Evolutionary conservation across 2,888 invertebrate species (phyloP), one percentile per base, ranked within the genome.

Genomic region (Leptopilina myrica): DNA sequence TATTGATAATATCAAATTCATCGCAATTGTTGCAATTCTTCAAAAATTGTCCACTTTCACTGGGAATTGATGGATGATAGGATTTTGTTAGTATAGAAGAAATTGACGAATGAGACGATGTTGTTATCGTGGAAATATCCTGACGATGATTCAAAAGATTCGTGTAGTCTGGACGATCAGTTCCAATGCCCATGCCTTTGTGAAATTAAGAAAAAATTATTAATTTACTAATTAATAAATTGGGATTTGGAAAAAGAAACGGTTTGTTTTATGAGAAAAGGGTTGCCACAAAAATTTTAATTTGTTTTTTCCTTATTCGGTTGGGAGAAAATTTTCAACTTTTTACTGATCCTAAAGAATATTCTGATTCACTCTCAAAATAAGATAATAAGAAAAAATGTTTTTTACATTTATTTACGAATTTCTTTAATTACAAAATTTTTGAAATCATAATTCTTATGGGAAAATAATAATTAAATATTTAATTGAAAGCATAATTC

Each of bases 41-140:
- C 43, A 89, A 78, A 76, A 87, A 89, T 5, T 89, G 84, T 15
- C 87, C 78, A 5, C 86, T 84, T 5, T 90, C 89, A 66, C 84
- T 87, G 14, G 88, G 69, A 43, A 88, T 78, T 5, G 88, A 83
- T 33, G 84, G 81, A 59, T 82, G 81, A 11, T 81, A 82, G 20
- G 65, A 81, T 75, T 77, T 78, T 26, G n/a, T 66, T 11, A 67
- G 78, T 14, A 81, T 26, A 7, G 81, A 78, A 12, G 53, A 12
- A 12, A 53, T 69, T 26, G 69, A 56, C 9, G 26, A 7, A 26
- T 69, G 53, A 7, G 69, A 69, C 6, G 82, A 64, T 15, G 78
- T 20, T 15, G 80, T 80, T 80, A 83, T 81, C 77, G 67, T 81
- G 3, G 87, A 78, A 9, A 88, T 78, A 9, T 88, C 88, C 49